Evolutionary conservation across 1,140 invertebrate genomes (phyloP), one percentile per base, ranked within the genome.

Genomic region (Hylaeus anthracinus): DNA sequence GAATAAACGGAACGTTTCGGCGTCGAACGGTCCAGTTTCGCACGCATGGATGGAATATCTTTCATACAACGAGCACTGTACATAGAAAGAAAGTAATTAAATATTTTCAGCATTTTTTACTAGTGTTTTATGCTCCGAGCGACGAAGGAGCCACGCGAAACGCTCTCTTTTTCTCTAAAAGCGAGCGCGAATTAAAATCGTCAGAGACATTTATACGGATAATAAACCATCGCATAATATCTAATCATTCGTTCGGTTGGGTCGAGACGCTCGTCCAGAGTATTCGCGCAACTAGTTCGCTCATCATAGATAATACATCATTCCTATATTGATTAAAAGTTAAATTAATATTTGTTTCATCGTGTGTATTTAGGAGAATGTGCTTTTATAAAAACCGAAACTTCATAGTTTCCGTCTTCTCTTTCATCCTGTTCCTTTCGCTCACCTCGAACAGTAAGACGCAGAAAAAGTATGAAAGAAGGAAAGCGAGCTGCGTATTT

Each of bases 241-340:
- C 65, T 85, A 76, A 84, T 88, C 79, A 85, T 86, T 51, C 71
- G 65, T 86, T 85, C 60, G 2, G 53, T 85, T 77, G 89, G 90
- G 85, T 88, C 85, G 85, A 88, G 85, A 73, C 82, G 79, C 86
- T 84, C 86, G 88, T 81, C 81, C 86, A 86, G 83, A 83, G 83
- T 84, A 86, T 80, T 90, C 73, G 82, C 85, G 66, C 76, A 86
- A 71, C 69, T 71, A 85, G 74, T 85, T 88, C 80, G 70, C 77
- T 88, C 81, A 88, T 88, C 80, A 73, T 88, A 89, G 81, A 72
- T 89, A 89, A 75, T 26, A 26, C 88, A 86, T 91, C 88, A 90
- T 92, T 91, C 90, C 90, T 90, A 80, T 90, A 91, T 90, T 83
- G 87, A 83, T 90, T 88, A 85, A 88, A 82, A 90, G 88, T 89